Percentiles rank a stretch among this genome's conserved stretches.
Conservation (phyloP, 2,113 vertebrate genomes). For the Xyliphius kryptos region DNA sequence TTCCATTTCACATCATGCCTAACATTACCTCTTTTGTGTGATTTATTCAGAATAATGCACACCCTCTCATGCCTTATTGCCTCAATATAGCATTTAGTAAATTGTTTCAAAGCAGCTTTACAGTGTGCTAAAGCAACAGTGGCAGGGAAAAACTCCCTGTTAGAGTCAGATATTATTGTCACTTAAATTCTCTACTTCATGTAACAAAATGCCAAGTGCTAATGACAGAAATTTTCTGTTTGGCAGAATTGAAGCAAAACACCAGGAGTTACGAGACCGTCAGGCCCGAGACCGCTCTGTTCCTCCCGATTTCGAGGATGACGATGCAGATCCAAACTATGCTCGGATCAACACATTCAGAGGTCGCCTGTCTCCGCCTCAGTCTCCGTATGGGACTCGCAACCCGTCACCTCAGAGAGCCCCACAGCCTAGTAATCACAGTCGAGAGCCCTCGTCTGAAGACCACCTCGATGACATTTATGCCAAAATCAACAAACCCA, state of each 20-base stretch:
- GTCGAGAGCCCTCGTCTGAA: constrained; percentile 64
- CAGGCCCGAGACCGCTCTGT: constrained; percentile 59
- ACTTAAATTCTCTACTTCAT: too few species aligned
- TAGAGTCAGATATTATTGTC: too few species aligned
- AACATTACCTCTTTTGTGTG: too few species aligned
- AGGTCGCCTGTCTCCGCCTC: constrained; percentile 63
- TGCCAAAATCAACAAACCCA: constrained; percentile 92
- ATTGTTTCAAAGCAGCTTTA: too few species aligned
- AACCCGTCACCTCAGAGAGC: constrained; percentile 35
- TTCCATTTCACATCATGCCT: too few species aligned
- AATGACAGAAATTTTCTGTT: background rate
- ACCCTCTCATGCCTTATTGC: too few species aligned
- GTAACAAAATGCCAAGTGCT: too few species aligned
- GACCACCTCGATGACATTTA: constrained; percentile 85
- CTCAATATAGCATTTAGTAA: too few species aligned
- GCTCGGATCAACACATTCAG: constrained; percentile 87
- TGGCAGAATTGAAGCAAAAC: constrained; percentile 79
- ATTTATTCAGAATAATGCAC: too few species aligned
- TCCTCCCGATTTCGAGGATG: constrained; percentile 81
- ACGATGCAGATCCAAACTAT: constrained; percentile 91
- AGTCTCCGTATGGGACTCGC: constrained; percentile 28
- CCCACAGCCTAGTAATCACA: constrained; percentile 51
- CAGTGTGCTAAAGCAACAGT: too few species aligned
- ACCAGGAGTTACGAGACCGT: constrained; percentile 80
- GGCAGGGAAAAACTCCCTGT: too few species aligned